Evolutionary conservation across 2,797 vertebrate genomes (phyloP), one percentile per base, ranked within the genome.

Genomic region (Mus minutoides): DNA sequence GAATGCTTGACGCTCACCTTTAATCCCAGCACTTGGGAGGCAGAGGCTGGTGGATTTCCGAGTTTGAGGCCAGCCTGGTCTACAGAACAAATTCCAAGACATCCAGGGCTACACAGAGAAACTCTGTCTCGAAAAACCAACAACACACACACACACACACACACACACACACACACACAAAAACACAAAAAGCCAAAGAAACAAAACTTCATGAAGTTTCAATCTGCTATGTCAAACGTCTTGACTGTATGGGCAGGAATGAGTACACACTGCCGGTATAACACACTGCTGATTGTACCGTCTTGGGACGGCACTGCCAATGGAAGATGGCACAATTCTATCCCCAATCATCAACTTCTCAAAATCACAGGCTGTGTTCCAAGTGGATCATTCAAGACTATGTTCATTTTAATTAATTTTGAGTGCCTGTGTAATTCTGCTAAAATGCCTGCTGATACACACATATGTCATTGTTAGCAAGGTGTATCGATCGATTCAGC

Each of bases 341-440:
- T 56, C 13, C 9, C 6, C 13, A 77, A 2, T 54, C 29, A 43
- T 79, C 40, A 78, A 77, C n/a, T 94, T 92, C 60, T 82, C 49
- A n/a, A 76, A 86, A 71, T 29, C 78, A 40, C n/a, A 71, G 16
- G 13, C 73, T 78, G 8, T 49, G 6, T 92, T 92, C 87, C 83
- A 88, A 82, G 71, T 49, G 34, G 34, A 67, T 93, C 19, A 56
- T 52, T 90, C 58, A 79, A 89, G 71, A 69, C 78, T 73, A 56
- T 58, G 67, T 69, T 85, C 79, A 40, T 49, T 94, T 75, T 43
- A 87, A 85, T 95, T 88, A 93, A 76, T 85, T 84, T 34, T 92
- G 56, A 92, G 54, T 67, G 71, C 69, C 88, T 40, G 34, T 37
- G 71, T 11, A 83, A 90, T 29, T 93, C 46, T 75, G 46, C n/a